Evolutionary conservation across 1,140 invertebrate species (phyloP).

Genomic region (Papilio dardanus): DNA sequence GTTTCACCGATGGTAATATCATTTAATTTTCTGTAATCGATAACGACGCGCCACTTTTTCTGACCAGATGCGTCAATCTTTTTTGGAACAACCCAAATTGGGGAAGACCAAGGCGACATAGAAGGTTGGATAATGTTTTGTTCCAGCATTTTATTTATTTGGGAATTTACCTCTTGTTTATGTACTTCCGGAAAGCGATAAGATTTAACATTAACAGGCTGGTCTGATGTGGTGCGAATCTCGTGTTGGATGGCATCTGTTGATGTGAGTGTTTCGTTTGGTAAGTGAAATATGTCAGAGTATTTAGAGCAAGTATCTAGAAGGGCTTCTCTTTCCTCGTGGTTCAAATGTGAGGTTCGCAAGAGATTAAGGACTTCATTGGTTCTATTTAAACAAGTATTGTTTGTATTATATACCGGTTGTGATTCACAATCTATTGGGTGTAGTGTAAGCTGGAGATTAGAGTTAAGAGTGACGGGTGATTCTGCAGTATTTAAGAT

Average conservation of each 20-base stretch:
- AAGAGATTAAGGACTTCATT: constrained; percentile 42
- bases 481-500: constrained; percentile 41
- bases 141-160: constrained; percentile 55
- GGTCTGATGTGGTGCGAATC: constrained; percentile 44
- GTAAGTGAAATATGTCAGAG: constrained; percentile 47
- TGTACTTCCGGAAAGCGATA: constrained; percentile 63
- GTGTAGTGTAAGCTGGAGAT: too few relatives aligned
- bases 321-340: constrained; percentile 45
- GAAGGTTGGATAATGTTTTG: constrained; percentile 58
- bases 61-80: neutral
- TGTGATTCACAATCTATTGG: too few relatives aligned
- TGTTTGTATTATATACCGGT: too few relatives aligned
- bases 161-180: constrained; percentile 57
- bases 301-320: constrained; percentile 45
- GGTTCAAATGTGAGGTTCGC: constrained; percentile 42
- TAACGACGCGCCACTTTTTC: neutral
- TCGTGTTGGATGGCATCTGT: constrained; percentile 48
- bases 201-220: constrained; percentile 39
- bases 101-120: constrained; percentile 40
- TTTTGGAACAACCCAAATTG: neutral
- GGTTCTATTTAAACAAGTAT: constrained; percentile 20
- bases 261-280: constrained; percentile 39
- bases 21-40: neutral
- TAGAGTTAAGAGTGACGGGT: too few relatives aligned
- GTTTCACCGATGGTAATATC: constrained; percentile 12